Conservation (phyloP, 2,113 vertebrate genomes). For the Elgaria multicarinata region DNA sequence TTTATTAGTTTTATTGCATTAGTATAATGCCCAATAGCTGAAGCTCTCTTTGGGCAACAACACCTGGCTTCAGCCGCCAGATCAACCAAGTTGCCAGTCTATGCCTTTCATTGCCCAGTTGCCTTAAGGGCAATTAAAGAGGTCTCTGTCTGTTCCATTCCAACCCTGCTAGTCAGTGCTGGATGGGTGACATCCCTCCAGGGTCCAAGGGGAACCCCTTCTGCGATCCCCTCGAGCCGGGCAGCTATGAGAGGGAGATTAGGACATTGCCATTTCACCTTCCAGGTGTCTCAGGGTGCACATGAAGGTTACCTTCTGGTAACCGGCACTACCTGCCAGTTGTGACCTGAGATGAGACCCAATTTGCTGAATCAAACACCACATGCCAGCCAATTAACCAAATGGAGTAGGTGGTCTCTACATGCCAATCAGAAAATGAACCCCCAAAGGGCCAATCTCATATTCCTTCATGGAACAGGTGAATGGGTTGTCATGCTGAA, state of each 20-base stretch:
- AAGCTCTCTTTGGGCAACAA: too few species aligned
- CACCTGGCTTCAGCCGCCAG: neutral
- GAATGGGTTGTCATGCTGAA: too few species aligned
- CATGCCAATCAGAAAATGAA: neutral
- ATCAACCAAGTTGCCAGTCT: neutral
- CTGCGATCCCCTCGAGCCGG: neutral
- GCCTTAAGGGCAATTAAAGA: neutral
- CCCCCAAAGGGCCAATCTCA: too few species aligned
- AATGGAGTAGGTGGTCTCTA: neutral
- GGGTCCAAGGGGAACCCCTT: too few species aligned
- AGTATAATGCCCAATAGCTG: too few species aligned
- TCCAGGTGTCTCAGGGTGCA: neutral
- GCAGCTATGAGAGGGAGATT: neutral
- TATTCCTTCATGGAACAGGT: too few species aligned
- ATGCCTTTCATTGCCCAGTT: neutral
- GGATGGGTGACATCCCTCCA: neutral
- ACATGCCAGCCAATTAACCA: neutral
- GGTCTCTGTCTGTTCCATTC: neutral
- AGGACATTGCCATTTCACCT: neutral
- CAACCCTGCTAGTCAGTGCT: neutral
- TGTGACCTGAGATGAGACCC: neutral
- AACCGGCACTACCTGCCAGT: neutral
- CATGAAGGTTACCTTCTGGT: neutral
- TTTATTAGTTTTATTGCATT: too few species aligned
- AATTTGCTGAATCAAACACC: neutral